These are phyloP conservation scores for Dolichomitus sp. DNA, from an alignment of 2,888 invertebrate species.

Conservation along the genomic window DNA sequence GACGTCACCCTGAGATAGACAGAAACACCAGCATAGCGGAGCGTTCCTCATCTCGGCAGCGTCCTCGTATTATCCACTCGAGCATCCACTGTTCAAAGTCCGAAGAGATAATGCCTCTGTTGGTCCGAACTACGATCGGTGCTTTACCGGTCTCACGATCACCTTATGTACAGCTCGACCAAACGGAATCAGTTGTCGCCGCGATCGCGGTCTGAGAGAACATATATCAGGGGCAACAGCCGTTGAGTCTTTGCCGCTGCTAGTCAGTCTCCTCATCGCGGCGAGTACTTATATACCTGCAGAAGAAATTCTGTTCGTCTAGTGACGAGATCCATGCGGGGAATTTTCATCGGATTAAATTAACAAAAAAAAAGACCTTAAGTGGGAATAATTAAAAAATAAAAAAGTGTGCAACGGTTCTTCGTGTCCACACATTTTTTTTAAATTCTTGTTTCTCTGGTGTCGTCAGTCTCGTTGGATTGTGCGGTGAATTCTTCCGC, in stretches of 20 bases:
- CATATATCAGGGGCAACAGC: slow-evolving; percentile 17
- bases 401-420: background rate
- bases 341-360: too few species aligned
- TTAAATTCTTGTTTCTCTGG: background rate
- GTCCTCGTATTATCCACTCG: slow-evolving; percentile 43
- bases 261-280: slow-evolving; percentile 1
- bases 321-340: background rate
- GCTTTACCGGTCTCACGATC: slow-evolving; percentile 63
- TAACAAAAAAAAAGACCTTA: too few species aligned
- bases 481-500: background rate
- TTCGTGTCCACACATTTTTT: background rate
- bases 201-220: slow-evolving; percentile 65
- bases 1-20: background rate
- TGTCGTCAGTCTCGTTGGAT: too few species aligned
- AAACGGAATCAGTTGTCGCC: slow-evolving; percentile 69
- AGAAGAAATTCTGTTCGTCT: background rate
- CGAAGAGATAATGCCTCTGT: slow-evolving; percentile 68
- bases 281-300: background rate
- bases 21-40: background rate
- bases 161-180: slow-evolving; percentile 68
- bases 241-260: background rate
- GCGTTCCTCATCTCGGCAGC: slow-evolving; percentile 8
- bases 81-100: slow-evolving; percentile 72
- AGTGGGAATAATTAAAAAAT: background rate
- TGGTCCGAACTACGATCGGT: slow-evolving; percentile 57